Base-by-base conservation (phyloP, 2,888 invertebrate species). In the Sthenelais limicola region DNA sequence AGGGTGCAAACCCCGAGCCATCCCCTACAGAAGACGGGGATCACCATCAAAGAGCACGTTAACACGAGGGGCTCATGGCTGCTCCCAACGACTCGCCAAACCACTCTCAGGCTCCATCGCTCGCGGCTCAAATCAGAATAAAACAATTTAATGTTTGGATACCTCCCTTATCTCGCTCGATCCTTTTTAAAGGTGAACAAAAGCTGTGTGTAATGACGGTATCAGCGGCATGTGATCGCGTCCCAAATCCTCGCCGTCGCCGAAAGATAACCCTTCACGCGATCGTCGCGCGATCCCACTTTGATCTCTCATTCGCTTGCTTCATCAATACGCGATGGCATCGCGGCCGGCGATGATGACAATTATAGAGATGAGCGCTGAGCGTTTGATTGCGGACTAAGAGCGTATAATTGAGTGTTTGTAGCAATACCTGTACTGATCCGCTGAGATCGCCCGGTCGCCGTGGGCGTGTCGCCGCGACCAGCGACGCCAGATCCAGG, bases 91-190 rank as follows among this genome's bases (percentile, higher is more conserved):
- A n/a, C n/a, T n/a, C n/a, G n/a, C n/a, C n/a, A n/a, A n/a, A n/a
- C n/a, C n/a, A n/a, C n/a, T n/a, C n/a, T n/a, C n/a, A n/a, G n/a
- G n/a, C n/a, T n/a, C n/a, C n/a, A n/a, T n/a, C 30, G 28, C 56
- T 12, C 24, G n/a, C 38, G 62, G 62, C 21, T 62, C 24, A 62
- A 28, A 38, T 35, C 38, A 28, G 62, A 62, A 62, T 62, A 62
- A 62, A 62, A 62, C 62, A 62, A 62, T 62, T 62, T 62, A 62
- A 62, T 62, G 62, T 62, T 62, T 62, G 62, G 62, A 62, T 62
- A 38, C 62, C 62, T n/a, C n/a, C 62, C 62, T 62, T 62, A 62
- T 62, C 62, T n/a, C 26, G 38, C 38, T 24, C 38, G 38, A 21
- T 62, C 24, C 38, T 62, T 62, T 62, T 62, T 62, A 62, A 62